Base-by-base conservation (phyloP, 2,888 invertebrate genomes). In the Eupithecia subfuscata region DNA sequence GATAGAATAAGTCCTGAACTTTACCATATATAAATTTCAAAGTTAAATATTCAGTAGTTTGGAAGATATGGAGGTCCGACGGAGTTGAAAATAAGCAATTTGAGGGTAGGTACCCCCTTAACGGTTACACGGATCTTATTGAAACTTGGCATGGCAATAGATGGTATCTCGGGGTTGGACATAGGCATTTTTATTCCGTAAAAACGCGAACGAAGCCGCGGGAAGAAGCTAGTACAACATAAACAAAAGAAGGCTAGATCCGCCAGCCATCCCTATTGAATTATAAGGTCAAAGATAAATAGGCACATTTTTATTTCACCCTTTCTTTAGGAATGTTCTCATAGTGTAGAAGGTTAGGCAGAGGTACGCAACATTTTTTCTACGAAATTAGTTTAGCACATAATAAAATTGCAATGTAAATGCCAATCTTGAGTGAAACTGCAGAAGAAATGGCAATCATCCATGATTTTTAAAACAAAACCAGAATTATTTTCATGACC, bases 301-400 rank as follows among this genome's bases (percentile, higher is more conserved):
- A 70, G 74, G 70, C 30, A 11, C 18, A 73, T 78, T 67, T 74
- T 70, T 60, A 60, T 67, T 34, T 40, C 73, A 71, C 78, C 77
- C 74, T 72, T 78, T 75, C 71, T 67, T 70, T 75, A 70, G 48
- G 71, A 73, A 71, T 70, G 30, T 75, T 78, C 75, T 72, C 75
- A 78, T 75, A 74, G 78, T 71, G 69, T 73, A 34, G 71, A 69
- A 75, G 37, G 65, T 14, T 73, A 75, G 74, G 63, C 78, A 78
- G 74, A 71, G 70, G 52, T 75, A 14, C 18, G 5, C 25, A 72
- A 75, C 75, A 73, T 74, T 78, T 76, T 40, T 40, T 67, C 43
- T 68, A 43, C 0, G 25, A 8, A 40, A n/a, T 40, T 40, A 40
- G 8, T 25, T 14, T 60, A 64, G 64, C 34, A 64, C 9, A 64